Percentiles rank a stretch among this genome's conserved stretches.
Evolutionary conservation across 2,113 vertebrate genomes (phyloP).

Genomic region (Poeciliopsis retropinna): DNA sequence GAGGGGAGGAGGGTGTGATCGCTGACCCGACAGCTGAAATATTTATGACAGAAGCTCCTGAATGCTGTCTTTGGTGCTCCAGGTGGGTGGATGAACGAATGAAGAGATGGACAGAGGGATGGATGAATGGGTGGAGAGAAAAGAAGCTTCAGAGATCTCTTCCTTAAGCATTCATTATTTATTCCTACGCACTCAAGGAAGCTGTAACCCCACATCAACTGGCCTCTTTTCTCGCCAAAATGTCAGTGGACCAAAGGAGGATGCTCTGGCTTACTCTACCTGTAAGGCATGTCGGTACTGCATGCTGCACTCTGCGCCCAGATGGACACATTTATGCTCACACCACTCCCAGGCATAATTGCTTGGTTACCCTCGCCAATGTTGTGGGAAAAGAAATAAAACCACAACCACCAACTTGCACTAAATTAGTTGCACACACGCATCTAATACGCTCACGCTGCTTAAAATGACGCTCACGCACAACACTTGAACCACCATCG

Average conservation of each 20-base stretch:
- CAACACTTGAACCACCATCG: not conserved
- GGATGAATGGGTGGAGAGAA: constrained; percentile 42
- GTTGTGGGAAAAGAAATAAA: constrained; percentile 10
- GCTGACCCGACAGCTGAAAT: constrained; percentile 67
- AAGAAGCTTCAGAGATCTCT: constrained; percentile 66
- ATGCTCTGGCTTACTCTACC: constrained; percentile 62
- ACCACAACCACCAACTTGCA: constrained; percentile 8
- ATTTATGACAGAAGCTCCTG: constrained; percentile 60
- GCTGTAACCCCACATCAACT: constrained; percentile 76
- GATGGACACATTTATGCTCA: constrained; percentile 22
- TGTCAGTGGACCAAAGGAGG: constrained; percentile 55
- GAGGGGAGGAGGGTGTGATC: constrained; percentile 6
- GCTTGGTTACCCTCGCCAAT: constrained; percentile 14
- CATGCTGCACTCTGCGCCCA: constrained; percentile 4
- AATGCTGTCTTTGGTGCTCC: constrained; percentile 48
- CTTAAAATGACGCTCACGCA: not conserved
- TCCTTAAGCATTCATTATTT: constrained; percentile 79
- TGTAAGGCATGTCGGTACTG: constrained; percentile 45
- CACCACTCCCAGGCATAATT: constrained; percentile 19
- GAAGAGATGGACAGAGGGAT: constrained; percentile 37
- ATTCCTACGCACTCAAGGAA: constrained; percentile 63
- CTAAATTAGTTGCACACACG: constrained; percentile 22
- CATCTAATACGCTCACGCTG: not conserved
- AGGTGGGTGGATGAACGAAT: constrained; percentile 47
- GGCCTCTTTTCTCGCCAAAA: constrained; percentile 75